Evolutionary conservation across 2,888 invertebrate genomes (phyloP), one percentile per base, ranked within the genome.

Genomic region (Celastrina argiolus): DNA sequence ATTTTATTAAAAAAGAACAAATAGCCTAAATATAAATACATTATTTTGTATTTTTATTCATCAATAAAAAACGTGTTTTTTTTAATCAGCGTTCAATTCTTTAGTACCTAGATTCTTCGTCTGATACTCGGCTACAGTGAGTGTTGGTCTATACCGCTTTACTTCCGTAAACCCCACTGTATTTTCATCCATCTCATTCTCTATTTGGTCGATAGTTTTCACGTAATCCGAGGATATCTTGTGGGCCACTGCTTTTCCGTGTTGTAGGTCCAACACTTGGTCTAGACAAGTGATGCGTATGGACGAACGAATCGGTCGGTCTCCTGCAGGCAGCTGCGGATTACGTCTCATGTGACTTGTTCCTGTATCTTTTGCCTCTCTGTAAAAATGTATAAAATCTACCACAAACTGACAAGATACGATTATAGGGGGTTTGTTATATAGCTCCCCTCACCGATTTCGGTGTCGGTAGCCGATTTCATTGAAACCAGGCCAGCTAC

Each of bases 221-320:
- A 85, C 84, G 68, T 88, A 87, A 68, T 89, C 88, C 0, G 85
- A 81, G 2, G 88, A 88, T 70, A 88, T 81, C 73, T 87, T 87
- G 10, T 85, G 77, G 1, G 76, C 76, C 1, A 81, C 68, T 67
- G 73, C 82, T 68, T 78, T 79, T 2, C 81, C 81, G 69, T 85
- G 84, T 73, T 86, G 86, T 51, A 85, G 42, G n/a, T 77, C 75
- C 0, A 86, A 75, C 2, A 83, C 73, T 7, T 81, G 73, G 8
- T 84, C 83, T 18, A 76, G 75, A 0, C 84, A 79, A 2, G 71
- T 71, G 0, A 72, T 68, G 2, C 70, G 64, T 0, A 72, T 72
- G 8, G 78, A 1, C 0, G 82, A 74, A 6, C 72, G 73, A 1
- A 79, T 76, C 2, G 70, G 31, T 70, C 76, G 76, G 63, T 71